These are phyloP conservation scores for Drosophila mercatorum DNA, from an alignment of 2,888 invertebrate species.

Conservation along the genomic window DNA sequence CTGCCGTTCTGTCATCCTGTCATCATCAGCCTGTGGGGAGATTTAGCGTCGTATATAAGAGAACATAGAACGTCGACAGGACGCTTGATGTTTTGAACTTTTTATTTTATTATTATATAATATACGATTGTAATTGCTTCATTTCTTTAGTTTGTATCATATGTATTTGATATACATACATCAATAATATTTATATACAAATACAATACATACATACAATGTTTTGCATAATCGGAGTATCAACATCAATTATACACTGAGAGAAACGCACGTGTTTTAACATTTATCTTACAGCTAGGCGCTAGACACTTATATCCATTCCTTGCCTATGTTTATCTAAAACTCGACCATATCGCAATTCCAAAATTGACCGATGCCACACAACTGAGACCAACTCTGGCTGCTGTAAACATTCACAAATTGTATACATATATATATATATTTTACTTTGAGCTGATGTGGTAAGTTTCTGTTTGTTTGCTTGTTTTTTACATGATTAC, in stretches of 20 bases:
- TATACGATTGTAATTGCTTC: constrained; percentile 82
- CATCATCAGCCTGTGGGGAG: constrained; percentile 54
- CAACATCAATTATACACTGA: constrained; percentile 51
- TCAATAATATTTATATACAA: constrained; percentile 60
- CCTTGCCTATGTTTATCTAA: constrained; percentile 17
- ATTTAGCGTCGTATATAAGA: constrained; percentile 28
- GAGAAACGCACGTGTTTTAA: constrained; percentile 65
- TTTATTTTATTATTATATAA: constrained; percentile 72
- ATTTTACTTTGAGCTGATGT: constrained; percentile 16
- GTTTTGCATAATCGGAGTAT: constrained; percentile 40
- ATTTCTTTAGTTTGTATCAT: constrained; percentile 70
- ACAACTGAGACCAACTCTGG: constrained; percentile 9
- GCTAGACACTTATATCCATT: constrained; percentile 15
- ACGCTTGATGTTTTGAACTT: constrained; percentile 67
- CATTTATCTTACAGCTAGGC: constrained; percentile 56
- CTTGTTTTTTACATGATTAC: neutral
- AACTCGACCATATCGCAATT: constrained; percentile 45
- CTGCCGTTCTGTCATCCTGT: constrained; percentile 28
- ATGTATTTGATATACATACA: constrained; percentile 63
- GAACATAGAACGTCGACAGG: constrained; percentile 9
- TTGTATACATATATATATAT: constrained; percentile 2
- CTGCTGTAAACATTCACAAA: constrained; percentile 17
- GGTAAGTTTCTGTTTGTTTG: constrained; percentile 14
- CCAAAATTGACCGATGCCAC: constrained; percentile 55
- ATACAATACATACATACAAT: constrained; percentile 66